These are phyloP conservation scores for Phylloscopus trochiloides DNA, from an alignment of 2,113 vertebrate genomes.

Conservation along the genomic window DNA sequence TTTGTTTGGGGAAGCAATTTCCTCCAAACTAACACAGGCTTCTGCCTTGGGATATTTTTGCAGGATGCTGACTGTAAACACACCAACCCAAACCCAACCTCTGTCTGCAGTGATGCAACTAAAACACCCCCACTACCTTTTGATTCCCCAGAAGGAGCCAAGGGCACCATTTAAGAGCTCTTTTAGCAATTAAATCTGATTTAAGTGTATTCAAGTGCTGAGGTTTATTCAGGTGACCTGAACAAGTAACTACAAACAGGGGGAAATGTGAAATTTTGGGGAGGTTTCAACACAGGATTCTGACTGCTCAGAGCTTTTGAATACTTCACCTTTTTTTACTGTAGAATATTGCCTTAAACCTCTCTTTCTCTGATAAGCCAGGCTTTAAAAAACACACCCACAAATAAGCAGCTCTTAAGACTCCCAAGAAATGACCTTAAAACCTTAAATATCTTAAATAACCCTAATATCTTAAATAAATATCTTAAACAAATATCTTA, in stretches of 20 bases:
- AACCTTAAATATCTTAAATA: no score
- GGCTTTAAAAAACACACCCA: neutral
- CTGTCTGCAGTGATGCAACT: neutral
- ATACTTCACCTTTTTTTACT: neutral
- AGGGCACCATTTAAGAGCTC: neutral
- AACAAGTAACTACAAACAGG: neutral
- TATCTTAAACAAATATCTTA: neutral
- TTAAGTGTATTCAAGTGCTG: neutral
- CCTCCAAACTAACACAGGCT: neutral
- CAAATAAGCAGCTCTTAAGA: neutral
- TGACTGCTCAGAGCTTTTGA: neutral
- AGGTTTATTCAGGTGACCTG: neutral
- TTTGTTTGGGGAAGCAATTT: conserved; percentile 25
- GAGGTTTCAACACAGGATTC: neutral
- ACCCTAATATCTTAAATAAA: neutral
- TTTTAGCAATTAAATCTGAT: neutral
- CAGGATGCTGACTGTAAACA: conserved; percentile 1
- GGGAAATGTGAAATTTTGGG: neutral
- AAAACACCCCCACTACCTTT: neutral
- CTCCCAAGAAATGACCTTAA: neutral
- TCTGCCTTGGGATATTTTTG: neutral
- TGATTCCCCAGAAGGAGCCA: neutral
- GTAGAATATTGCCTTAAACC: neutral
- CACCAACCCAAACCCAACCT: neutral
- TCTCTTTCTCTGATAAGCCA: neutral